Evolutionary conservation across 1,140 invertebrate species (phyloP).

Genomic region (Calosoma granatense): DNA sequence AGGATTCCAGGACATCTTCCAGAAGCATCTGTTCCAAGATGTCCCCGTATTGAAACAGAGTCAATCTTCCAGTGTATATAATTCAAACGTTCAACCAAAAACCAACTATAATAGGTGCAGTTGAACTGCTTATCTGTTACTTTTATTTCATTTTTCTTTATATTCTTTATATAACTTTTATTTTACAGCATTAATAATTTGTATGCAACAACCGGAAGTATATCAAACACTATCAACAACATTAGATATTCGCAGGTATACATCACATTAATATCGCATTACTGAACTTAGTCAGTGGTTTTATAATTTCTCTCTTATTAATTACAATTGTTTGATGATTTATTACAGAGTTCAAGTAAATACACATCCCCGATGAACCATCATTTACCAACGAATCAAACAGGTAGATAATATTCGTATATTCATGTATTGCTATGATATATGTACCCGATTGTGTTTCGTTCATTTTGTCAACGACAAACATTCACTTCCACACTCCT

Average conservation of each 20-base stretch:
- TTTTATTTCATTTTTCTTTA: slow-evolving; percentile 17
- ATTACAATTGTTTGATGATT: neutral
- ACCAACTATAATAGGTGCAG: slow-evolving; percentile 26
- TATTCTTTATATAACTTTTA: slow-evolving; percentile 11
- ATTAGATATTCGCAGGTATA: slow-evolving; percentile 2
- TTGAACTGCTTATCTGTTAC: slow-evolving; percentile 18
- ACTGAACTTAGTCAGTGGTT: no score
- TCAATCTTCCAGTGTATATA: neutral
- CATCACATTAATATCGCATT: no score
- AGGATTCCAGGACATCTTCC: slow-evolving; percentile 30
- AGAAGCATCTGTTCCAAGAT: slow-evolving; percentile 29
- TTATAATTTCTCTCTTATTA: no score
- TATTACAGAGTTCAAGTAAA: neutral
- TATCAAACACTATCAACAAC: slow-evolving; percentile 2
- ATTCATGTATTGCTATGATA: no score
- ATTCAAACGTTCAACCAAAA: slow-evolving; percentile 4
- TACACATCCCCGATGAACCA: neutral
- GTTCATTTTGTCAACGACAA: neutral
- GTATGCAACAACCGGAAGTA: neutral
- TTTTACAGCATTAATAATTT: slow-evolving; percentile 7
- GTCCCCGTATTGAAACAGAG: slow-evolving; percentile 10
- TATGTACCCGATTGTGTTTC: neutral
- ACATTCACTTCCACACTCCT: neutral
- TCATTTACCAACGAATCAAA: neutral
- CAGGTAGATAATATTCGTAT: neutral